phyloP scores from a whole-genome alignment of 2,797 vertebrate genomes.

The Lepus townsendii region DNA sequence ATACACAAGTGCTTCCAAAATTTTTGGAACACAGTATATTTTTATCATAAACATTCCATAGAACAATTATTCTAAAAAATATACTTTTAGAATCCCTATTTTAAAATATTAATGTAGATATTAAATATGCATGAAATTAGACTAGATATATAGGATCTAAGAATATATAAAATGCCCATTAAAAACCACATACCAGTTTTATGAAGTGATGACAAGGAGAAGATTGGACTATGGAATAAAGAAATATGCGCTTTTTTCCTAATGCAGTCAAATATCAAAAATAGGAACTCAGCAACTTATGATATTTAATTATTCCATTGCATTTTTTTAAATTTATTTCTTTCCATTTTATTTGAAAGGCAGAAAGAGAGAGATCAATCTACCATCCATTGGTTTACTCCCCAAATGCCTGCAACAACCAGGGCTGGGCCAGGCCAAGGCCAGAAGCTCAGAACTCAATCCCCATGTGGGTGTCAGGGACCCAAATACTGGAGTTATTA shows the following conservation, averaged over 20 bases:
- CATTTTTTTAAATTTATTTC: too few relatives aligned
- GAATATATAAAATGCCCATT: background rate
- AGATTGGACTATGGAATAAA: background rate
- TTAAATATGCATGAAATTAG: background rate
- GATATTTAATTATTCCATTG: conserved; percentile 1
- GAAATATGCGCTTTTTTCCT: background rate
- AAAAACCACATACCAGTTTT: background rate
- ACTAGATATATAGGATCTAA: conserved; percentile 11
- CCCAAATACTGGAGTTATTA: too few relatives aligned
- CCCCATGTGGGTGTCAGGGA: too few relatives aligned
- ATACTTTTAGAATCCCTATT: conserved; percentile 19
- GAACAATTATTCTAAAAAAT: conserved; percentile 52
- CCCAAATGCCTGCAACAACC: too few relatives aligned
- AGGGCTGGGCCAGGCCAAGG: too few relatives aligned
- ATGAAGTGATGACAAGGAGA: background rate
- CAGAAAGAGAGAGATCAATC: too few relatives aligned
- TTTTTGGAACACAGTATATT: background rate
- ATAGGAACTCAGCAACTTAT: conserved; percentile 46
- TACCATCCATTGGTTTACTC: too few relatives aligned
- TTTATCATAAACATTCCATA: background rate
- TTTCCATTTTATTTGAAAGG: too few relatives aligned
- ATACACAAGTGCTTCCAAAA: background rate
- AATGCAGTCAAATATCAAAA: conserved; percentile 54
- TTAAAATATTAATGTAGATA: conserved; percentile 23
- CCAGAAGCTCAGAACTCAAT: too few relatives aligned